phyloP scores from a whole-genome alignment of 1,140 invertebrate species.

The Plectus sambesii region DNA sequence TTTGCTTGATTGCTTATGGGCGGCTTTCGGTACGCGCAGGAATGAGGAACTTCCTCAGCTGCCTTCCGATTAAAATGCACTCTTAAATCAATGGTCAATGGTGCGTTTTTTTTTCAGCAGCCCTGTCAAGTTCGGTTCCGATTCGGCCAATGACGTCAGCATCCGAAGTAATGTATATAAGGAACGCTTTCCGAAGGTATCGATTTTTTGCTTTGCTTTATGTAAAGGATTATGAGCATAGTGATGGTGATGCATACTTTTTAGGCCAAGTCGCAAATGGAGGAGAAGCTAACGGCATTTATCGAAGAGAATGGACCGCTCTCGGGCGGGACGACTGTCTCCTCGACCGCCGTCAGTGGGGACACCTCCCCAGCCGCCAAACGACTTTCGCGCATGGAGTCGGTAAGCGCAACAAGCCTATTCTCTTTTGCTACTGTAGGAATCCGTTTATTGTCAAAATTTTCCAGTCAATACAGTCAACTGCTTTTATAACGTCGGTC shows the following conservation, averaged over 20 bases:
- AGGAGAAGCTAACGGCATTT: conserved; percentile 48
- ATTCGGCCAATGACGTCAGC: conserved; percentile 26
- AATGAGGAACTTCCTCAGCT: neutral
- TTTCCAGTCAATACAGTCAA: too few species aligned
- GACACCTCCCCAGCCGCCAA: neutral
- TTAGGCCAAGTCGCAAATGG: conserved; percentile 51
- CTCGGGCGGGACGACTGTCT: conserved; percentile 25
- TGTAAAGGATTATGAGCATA: conserved; percentile 8
- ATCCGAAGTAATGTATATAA: conserved; percentile 49
- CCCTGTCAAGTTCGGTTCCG: conserved; percentile 28
- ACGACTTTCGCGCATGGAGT: conserved; percentile 13
- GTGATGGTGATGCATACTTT: conserved; percentile 12
- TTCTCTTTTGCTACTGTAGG: too few species aligned
- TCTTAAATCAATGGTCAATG: too few species aligned
- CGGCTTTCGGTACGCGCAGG: neutral
- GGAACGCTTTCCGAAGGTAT: conserved; percentile 52
- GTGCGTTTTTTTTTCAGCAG: conserved; percentile 31
- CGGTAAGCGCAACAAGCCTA: too few species aligned
- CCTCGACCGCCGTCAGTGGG: neutral
- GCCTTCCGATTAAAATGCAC: too few species aligned
- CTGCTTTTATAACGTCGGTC: neutral
- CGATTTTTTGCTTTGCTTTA: conserved; percentile 11
- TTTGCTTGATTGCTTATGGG: neutral
- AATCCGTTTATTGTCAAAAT: neutral
- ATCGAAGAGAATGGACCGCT: conserved; percentile 44